These are phyloP conservation scores for Crocallis elinguaria DNA, from an alignment of 2,888 invertebrate genomes.

Conservation along the genomic window DNA sequence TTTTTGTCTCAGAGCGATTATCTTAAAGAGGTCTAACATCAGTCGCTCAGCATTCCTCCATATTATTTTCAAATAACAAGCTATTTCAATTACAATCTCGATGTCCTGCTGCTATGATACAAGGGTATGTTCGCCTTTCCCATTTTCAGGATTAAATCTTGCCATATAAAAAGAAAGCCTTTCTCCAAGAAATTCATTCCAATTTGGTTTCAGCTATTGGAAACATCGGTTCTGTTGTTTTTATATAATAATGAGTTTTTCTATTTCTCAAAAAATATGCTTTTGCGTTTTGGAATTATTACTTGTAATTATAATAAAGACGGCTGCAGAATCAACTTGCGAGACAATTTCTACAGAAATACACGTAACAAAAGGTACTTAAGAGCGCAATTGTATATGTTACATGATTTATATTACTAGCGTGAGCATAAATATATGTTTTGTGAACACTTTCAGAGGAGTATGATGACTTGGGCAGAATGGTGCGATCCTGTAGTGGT, in stretches of 20 bases:
- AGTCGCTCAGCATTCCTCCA: too few species aligned
- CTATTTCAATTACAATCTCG: slow-evolving; percentile 39
- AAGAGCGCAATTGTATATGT: not conserved
- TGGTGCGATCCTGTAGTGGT: slow-evolving; percentile 94
- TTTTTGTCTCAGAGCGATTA: too few species aligned
- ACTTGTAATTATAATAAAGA: slow-evolving; percentile 38
- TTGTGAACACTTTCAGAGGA: slow-evolving; percentile 89
- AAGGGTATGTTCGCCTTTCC: slow-evolving; percentile 11
- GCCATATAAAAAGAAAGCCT: slow-evolving; percentile 25
- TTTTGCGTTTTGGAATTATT: slow-evolving; percentile 40
- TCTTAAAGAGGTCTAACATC: too few species aligned
- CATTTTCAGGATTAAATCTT: not conserved
- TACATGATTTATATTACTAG: too few species aligned
- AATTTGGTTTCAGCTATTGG: slow-evolving; percentile 3
- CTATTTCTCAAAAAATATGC: slow-evolving; percentile 33
- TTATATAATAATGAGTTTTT: slow-evolving; percentile 34
- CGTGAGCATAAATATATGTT: not conserved
- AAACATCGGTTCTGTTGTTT: not conserved
- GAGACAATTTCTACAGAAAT: slow-evolving; percentile 94
- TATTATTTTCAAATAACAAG: too few species aligned
- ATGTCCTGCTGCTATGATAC: slow-evolving; percentile 45
- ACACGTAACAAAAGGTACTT: slow-evolving; percentile 92
- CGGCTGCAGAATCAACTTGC: slow-evolving; percentile 88
- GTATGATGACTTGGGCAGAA: slow-evolving; percentile 93
- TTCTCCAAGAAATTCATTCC: slow-evolving; percentile 19